phyloP scores from a whole-genome alignment of 2,888 invertebrate species.

The Epinotia bilunana region DNA sequence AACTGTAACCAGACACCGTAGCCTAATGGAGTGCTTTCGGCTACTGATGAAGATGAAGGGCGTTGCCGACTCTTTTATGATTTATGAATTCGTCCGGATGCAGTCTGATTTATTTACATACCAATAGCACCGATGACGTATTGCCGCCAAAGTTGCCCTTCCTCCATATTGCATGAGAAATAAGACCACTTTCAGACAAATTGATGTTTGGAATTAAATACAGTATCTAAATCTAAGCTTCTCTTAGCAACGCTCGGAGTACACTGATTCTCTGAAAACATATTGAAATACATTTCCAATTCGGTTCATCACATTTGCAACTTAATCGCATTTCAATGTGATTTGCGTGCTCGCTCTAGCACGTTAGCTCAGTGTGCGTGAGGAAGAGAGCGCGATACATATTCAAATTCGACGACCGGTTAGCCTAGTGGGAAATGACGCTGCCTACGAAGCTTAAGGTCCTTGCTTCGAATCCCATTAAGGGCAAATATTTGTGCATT shows the following conservation, averaged over 20 bases:
- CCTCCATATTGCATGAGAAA: neutral
- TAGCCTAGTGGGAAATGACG: no score
- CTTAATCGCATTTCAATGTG: neutral
- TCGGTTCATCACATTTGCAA: neutral
- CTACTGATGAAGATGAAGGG: no score
- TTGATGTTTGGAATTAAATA: neutral
- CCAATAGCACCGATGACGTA: conserved; percentile 18
- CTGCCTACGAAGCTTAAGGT: no score
- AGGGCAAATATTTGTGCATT: no score
- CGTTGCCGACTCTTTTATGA: no score
- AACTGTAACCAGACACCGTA: no score
- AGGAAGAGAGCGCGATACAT: no score
- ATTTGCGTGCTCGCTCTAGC: neutral
- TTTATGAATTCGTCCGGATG: no score
- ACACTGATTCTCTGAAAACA: neutral
- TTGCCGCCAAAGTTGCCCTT: conserved; percentile 3
- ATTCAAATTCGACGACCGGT: no score
- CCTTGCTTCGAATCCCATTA: neutral
- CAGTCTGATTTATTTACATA: neutral
- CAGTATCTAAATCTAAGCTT: neutral
- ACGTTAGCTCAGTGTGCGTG: neutral
- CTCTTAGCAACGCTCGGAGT: neutral
- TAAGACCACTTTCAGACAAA: neutral
- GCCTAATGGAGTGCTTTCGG: no score
- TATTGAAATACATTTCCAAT: neutral